Evolutionary conservation across 2,113 vertebrate species (phyloP), one percentile per base, ranked within the genome.

Genomic region (Pimephales promelas): DNA sequence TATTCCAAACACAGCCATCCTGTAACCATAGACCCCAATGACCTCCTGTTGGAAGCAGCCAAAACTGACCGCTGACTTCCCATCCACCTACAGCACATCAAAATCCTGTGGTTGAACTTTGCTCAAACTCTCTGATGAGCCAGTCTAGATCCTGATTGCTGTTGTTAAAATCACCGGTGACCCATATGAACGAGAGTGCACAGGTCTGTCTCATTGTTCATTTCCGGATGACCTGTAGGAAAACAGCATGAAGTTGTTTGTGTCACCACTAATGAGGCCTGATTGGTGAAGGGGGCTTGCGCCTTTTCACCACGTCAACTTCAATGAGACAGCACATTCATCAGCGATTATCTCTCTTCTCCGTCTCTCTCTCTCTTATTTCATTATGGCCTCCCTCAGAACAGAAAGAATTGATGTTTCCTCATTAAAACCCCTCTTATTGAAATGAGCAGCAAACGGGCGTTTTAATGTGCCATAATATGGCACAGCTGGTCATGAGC

Each of bases 321-420:
- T 76, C 47, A 70, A 81, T 85, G 76, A 85, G 74, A 61, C 28
- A 1, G 10, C 47, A 28, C 71, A 84, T 86, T 81, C 70, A 81
- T 84, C 85, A 84, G 80, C 28, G 28, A 70, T 84, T 81, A 47
- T 36, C 47, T 14, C 79, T 28, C 61, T 62, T 74, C 18, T 10
- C 81, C 64, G 64, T 54, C 47, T 56, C 61, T 28, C 76, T 49
- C 72, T 72, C 40, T 40, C 61, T 70, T 83, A 85, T 85, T 81
- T 76, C 82, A 77, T 85, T 81, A 71, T 59, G 6, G 26, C 64
- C 40, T 59, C 24, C 11, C 72, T 64, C 62, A 36, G 62, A 75
- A 45, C 79, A 57, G 31, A 85, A 83, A 87, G 82, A 77, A 83
- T 87, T 61, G 40, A 61, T 85, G 81, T 77, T 87, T 85, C 75